These are phyloP conservation scores for Lasioglossum oenotherae DNA, from an alignment of 2,888 invertebrate genomes.

Conservation along the genomic window DNA sequence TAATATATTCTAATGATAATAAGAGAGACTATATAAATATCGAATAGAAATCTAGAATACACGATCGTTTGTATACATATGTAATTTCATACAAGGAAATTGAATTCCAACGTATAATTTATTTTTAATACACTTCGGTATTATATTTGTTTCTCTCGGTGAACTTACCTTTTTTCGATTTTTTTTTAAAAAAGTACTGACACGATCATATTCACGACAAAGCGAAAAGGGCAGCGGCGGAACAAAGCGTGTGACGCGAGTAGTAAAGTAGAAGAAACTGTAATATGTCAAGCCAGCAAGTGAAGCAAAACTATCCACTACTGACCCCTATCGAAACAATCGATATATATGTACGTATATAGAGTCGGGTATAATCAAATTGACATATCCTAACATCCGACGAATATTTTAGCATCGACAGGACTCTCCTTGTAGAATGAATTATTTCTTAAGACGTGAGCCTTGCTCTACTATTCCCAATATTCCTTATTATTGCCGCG, in stretches of 20 bases:
- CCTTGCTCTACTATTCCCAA: not conserved
- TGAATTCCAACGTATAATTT: no score
- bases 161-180: conserved; percentile 48
- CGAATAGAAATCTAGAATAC: conserved; percentile 1
- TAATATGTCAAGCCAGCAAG: conserved; percentile 72
- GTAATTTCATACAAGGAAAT: not conserved
- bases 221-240: not conserved
- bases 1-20: not conserved
- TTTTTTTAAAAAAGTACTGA: conserved; percentile 27
- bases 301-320: conserved; percentile 75
- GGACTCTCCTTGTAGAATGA: conserved; percentile 25
- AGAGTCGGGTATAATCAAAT: conserved; percentile 77
- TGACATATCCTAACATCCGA: conserved; percentile 40
- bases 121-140: no score
- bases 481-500: conserved; percentile 6
- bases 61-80: not conserved
- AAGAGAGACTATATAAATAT: not conserved
- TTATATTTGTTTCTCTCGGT: not conserved
- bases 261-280: conserved; percentile 70
- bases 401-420: conserved; percentile 49
- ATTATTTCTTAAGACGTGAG: conserved; percentile 19
- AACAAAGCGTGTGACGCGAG: conserved; percentile 48
- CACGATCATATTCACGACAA: conserved; percentile 33
- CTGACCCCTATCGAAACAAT: conserved; percentile 81
- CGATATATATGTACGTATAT: conserved; percentile 81